Base-by-base conservation (phyloP, 1,140 invertebrate species). In the Elymnias hypermnestra region DNA sequence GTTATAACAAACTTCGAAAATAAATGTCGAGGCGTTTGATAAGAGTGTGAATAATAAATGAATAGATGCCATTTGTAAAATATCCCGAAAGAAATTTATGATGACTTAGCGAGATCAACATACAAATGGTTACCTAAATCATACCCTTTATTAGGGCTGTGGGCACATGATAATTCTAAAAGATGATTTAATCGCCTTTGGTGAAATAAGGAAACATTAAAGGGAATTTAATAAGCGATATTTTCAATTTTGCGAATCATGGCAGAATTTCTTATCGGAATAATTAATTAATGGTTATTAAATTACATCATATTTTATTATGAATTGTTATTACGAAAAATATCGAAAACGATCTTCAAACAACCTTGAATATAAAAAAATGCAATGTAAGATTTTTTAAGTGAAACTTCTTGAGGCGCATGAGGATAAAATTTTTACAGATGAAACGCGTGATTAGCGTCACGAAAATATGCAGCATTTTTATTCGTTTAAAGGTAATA, bases 1-100 rank as follows among this genome's bases (percentile, higher is more conserved):
- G 49, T 63, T 63, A 50, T 48, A 41, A 9, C 47, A 57, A 64
- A 57, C 52, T 56, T 54, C 40, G 37, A 52, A 52, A 57, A 56
- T 58, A 62, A 58, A 59, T 56, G 55, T 49, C 47, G 21, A 15
- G 9, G 22, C 35, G 44, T 58, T 57, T 46, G 40, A 38, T 35
- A 35, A 50, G 54, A 50, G 44, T 25, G 36, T 47, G 52, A 49
- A 48, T 59, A 39, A 59, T 54, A 51, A 59, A 45, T 47, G 33
- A 36, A 29, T 19, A 18, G 18, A 39, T 33, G 35, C 26, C 17
- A 43, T 50, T 43, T 50, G 7, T 3, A 4, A 38, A 37, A 43
- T 26, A 13, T 42, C 22, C 15, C 26, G 33, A 43, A 31, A 7
- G 8, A 33, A 23, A 31, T 33, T 51, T 51, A 51, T 51, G 37